phyloP scores from a whole-genome alignment of 2,888 invertebrate species.

The Drosophila meridiana region DNA sequence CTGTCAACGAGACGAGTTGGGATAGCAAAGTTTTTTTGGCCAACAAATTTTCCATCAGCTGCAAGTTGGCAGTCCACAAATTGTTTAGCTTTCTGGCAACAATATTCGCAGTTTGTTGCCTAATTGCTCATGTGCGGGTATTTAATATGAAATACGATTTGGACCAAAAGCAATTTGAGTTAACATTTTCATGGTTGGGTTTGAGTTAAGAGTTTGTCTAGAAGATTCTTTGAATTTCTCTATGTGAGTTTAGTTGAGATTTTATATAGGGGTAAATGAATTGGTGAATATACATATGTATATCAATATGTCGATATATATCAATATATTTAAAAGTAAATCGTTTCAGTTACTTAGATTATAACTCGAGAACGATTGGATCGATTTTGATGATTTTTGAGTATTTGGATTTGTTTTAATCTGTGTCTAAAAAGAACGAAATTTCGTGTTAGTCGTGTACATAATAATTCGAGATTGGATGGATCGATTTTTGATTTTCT shows the following conservation, averaged over 20 bases:
- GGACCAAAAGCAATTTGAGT: neutral
- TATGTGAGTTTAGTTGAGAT: neutral
- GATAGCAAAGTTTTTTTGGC: constrained; percentile 28
- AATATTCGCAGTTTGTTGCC: constrained; percentile 34
- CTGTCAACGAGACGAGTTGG: constrained; percentile 34
- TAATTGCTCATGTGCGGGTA: constrained; percentile 36
- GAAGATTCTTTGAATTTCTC: neutral
- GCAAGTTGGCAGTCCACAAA: constrained; percentile 28
- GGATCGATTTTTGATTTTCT: no score
- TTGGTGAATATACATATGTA: neutral
- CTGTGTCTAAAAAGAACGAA: no score
- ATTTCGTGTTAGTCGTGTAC: no score
- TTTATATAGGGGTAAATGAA: neutral
- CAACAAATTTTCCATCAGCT: constrained; percentile 28
- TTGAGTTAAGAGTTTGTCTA: neutral
- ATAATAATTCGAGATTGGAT: no score
- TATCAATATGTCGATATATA: neutral
- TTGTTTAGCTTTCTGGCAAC: constrained; percentile 32
- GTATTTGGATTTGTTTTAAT: no score
- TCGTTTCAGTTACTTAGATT: no score
- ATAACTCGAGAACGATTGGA: no score
- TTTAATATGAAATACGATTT: constrained; percentile 8
- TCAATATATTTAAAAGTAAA: no score
- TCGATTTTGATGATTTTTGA: no score
- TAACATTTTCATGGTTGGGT: neutral